Base-by-base conservation (phyloP, 2,888 invertebrate species). In the Argynnis bischoffii region DNA sequence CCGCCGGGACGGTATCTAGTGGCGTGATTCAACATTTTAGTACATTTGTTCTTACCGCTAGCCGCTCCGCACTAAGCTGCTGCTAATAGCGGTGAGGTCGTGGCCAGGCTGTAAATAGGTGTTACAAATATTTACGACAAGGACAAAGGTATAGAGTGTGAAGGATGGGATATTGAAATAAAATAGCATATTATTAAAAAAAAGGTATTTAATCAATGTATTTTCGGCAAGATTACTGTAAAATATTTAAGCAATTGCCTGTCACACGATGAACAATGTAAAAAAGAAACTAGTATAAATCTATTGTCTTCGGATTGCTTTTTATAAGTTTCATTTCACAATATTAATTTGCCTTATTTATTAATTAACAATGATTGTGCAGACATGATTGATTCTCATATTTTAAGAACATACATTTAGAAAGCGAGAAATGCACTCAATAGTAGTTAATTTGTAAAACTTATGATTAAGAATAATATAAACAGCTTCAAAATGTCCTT, bases 201-300 rank as follows among this genome's bases (percentile, higher is more conserved):
- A 65, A 35, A 26, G 26, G 21, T 59, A 59, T 65, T 65, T 65
- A 65, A 54, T 65, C 59, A 41, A 65, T 53, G 59, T 54, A 59
- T 59, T 53, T 57, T 65, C 53, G 65, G 59, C 65, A 65, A 65
- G 59, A 59, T 53, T 48, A 18, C 26, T 54, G 57, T 59, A 61
- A 51, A 61, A 18, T 51, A 61, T 51, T 61, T 31, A 50, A 61
- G 50, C 61, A 31, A 16, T 51, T 51, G 50, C 51, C 51, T 31
- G 35, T 51, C 14, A n/a, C 35, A 51, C 18, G 15, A 35, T 61
- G 35, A 50, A 51, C 51, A 61, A 47, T 59, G 48, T 2, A 59
- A 47, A 48, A 59, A 41, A 41, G 35, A 41, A 41, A 41, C 15
- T 18, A 26, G 47, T 59, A 61, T 13, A 50, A 50, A 50, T 61